These are phyloP conservation scores for Blastobasis adustella DNA, from an alignment of 2,888 invertebrate genomes.

Conservation along the genomic window DNA sequence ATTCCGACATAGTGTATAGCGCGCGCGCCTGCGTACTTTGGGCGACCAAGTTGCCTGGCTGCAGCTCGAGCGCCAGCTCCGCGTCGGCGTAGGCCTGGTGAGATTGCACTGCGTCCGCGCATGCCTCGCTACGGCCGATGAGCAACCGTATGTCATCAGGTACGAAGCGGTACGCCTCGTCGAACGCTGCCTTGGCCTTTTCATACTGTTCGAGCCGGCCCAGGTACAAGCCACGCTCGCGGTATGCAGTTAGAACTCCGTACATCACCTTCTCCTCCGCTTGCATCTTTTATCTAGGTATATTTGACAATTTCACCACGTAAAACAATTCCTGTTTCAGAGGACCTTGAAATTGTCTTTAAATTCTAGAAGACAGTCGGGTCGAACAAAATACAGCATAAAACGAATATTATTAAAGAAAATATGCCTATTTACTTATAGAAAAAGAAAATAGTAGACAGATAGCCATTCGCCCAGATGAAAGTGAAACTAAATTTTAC, in stretches of 20 bases:
- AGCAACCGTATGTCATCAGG: conserved; percentile 54
- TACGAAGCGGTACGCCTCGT: conserved; percentile 48
- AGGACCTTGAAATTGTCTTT: no score
- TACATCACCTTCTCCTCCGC: conserved; percentile 50
- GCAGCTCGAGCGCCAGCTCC: conserved; percentile 55
- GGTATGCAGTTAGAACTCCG: conserved; percentile 58
- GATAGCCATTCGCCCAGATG: no score
- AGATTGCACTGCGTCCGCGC: conserved; percentile 58
- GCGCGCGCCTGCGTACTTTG: conserved; percentile 63
- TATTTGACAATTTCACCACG: no score
- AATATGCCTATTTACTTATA: no score
- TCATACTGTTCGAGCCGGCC: conserved; percentile 62
- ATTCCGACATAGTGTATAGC: conserved; percentile 64
- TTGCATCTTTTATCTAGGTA: not conserved
- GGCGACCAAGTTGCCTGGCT: conserved; percentile 57
- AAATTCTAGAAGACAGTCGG: no score
- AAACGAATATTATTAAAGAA: no score
- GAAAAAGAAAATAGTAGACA: no score
- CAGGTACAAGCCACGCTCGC: conserved; percentile 57
- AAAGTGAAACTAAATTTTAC: no score
- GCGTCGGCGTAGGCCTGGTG: conserved; percentile 59
- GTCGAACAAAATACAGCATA: no score
- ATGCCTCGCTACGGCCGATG: conserved; percentile 58
- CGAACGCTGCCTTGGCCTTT: conserved; percentile 57
- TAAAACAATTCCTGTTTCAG: no score